Evolutionary conservation across 2,888 invertebrate genomes (phyloP).

Genomic region (Drosophila kanekoi): DNA sequence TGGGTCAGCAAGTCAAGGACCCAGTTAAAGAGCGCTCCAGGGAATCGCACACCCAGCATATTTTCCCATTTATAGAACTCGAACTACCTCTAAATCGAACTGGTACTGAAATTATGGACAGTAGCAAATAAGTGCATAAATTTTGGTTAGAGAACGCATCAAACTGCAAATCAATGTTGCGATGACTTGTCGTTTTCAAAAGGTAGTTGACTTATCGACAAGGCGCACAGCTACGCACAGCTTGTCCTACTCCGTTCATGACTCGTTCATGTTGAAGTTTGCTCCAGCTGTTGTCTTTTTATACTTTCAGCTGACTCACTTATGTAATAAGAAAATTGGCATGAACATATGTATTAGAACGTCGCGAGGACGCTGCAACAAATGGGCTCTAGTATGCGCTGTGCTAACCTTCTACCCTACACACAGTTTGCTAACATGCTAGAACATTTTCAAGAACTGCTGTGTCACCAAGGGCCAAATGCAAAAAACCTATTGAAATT

Average conservation of each 20-base stretch:
- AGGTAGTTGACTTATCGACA: slow-evolving; percentile 50
- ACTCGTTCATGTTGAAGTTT: slow-evolving; percentile 10
- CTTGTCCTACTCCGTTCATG: slow-evolving; percentile 24
- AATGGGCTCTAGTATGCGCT: slow-evolving; percentile 20
- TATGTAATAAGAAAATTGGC: slow-evolving; percentile 77
- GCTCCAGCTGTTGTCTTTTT: slow-evolving; percentile 2
- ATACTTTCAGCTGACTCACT: slow-evolving; percentile 72
- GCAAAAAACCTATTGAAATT: slow-evolving; percentile 20
- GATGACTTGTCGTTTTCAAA: slow-evolving; percentile 61
- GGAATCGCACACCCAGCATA: slow-evolving; percentile 34
- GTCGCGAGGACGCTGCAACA: slow-evolving; percentile 42
- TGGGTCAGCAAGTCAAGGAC: slow-evolving; percentile 81
- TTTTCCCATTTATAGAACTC: slow-evolving; percentile 49
- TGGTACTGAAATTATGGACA: slow-evolving; percentile 59
- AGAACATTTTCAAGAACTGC: slow-evolving; percentile 48
- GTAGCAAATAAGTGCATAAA: slow-evolving; percentile 77
- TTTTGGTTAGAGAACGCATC: slow-evolving; percentile 38
- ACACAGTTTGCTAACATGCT: slow-evolving; percentile 37
- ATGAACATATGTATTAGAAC: slow-evolving; percentile 74
- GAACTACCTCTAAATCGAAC: slow-evolving; percentile 3
- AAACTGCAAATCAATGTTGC: slow-evolving; percentile 68
- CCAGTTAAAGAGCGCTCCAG: slow-evolving; percentile 56
- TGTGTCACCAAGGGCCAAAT: slow-evolving; percentile 52
- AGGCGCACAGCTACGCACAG: slow-evolving; percentile 6
- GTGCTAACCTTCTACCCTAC: background rate